Base-by-base conservation (phyloP, 2,797 vertebrate species). In the Argyrosomus regius region DNA sequence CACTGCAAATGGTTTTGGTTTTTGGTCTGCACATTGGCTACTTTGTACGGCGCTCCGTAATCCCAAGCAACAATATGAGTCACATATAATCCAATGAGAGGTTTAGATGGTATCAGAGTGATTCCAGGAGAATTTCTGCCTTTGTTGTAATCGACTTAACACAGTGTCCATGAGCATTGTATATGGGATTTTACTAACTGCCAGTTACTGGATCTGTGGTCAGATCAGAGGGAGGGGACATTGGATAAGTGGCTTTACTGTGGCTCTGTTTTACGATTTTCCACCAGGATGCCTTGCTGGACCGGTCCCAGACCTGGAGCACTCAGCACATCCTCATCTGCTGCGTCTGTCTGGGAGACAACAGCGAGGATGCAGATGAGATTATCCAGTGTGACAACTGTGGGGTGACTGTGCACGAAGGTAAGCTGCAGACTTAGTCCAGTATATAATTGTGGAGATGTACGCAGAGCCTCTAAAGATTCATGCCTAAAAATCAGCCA, bases 311-410 rank as follows among this genome's bases (percentile, higher is more conserved):
- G 87, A 95, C 95, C 78, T 99, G 98, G 97, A 97, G 96, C 89
- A 95, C 98, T 57, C 98, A 99, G 94, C 97, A 99, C 92, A 98
- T 99, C 91, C 95, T 99, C 92, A 99, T 99, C 93, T 99, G 98
- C 95, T 99, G 97, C 28, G 98, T 99, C 88, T 99, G 98, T 94
- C 95, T 99, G 84, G 98, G 98, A 81, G 98, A 99, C 95, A 99
- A 98, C 93, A 99, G 98, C 8, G 98, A 99, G 92, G 98, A 99
- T 67, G 97, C 98, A 31, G 98, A 99, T 89, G 98, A 99, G 95
- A 99, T 99, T 93, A 99, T 99, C 92, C 98, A 99, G 87, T 99
- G 98, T 93, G 98, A 99, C 95, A 99, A 99, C 93, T 99, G 98
- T 87, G 98, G 98, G 53, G 98, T 99, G 89, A 99, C 98, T 2